These are phyloP conservation scores for Pocillopora verrucosa DNA, from an alignment of 64 coral and sea anemone species.

Conservation along the genomic window DNA sequence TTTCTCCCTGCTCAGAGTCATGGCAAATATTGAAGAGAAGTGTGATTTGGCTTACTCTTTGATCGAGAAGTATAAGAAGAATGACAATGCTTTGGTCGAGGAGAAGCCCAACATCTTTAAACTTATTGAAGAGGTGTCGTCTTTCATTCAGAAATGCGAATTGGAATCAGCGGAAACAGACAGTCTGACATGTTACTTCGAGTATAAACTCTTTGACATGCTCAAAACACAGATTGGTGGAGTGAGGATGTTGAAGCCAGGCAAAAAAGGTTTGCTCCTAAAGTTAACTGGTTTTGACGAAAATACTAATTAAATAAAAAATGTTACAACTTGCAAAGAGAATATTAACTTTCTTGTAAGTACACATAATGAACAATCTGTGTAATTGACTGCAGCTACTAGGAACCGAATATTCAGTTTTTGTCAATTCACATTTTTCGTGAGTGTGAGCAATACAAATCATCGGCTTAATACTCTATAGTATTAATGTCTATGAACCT, in stretches of 20 bases:
- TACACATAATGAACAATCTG: too few species aligned
- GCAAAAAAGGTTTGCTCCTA: background rate
- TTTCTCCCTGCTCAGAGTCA: slow-evolving; percentile 19
- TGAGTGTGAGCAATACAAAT: too few species aligned
- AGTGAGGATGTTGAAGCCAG: slow-evolving; percentile 18
- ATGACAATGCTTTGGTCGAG: slow-evolving; percentile 63
- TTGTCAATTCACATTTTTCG: too few species aligned
- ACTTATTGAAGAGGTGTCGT: slow-evolving; percentile 45
- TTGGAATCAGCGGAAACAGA: slow-evolving; percentile 49
- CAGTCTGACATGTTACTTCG: slow-evolving; percentile 54
- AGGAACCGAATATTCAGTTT: too few species aligned
- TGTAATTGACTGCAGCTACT: too few species aligned
- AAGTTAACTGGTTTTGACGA: too few species aligned
- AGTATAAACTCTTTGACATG: slow-evolving; percentile 58
- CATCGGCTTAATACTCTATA: too few species aligned
- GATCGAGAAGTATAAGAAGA: slow-evolving; percentile 43
- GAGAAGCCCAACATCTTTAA: slow-evolving; percentile 54
- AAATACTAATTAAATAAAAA: too few species aligned
- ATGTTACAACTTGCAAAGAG: too few species aligned
- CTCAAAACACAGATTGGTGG: slow-evolving; percentile 55
- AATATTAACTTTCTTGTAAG: too few species aligned
- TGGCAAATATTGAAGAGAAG: slow-evolving; percentile 60
- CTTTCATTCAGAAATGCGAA: slow-evolving; percentile 52
- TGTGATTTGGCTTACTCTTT: slow-evolving; percentile 62
- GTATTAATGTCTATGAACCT: too few species aligned